These are phyloP conservation scores for Poeciliopsis occidentalis DNA, from an alignment of 2,113 vertebrate species.

Conservation along the genomic window DNA sequence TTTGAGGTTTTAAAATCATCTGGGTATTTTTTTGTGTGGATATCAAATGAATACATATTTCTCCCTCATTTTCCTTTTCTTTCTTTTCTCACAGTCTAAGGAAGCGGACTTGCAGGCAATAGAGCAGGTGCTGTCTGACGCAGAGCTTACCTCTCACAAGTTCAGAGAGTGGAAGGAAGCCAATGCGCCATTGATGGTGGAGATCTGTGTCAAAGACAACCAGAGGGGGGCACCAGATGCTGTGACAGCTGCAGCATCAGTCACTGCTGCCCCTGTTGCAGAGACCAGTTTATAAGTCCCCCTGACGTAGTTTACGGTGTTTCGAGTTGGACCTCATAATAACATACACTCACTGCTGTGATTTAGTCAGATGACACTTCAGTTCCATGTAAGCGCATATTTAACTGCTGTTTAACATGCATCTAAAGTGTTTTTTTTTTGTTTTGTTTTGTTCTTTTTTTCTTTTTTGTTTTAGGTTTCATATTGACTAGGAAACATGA, in stretches of 20 bases:
- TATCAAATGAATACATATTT: not conserved
- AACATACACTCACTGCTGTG: slow-evolving; percentile 27
- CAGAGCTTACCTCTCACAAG: slow-evolving; percentile 83
- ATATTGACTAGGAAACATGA: not conserved
- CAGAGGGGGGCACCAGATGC: slow-evolving; percentile 60
- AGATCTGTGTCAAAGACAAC: slow-evolving; percentile 79
- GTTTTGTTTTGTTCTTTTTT: not conserved
- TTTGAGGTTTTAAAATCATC: not conserved
- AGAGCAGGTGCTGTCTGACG: slow-evolving; percentile 88
- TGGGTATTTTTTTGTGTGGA: no score
- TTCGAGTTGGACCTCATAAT: slow-evolving; percentile 20
- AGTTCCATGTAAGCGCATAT: slow-evolving; percentile 12
- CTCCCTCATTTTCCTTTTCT: not conserved
- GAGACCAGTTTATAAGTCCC: slow-evolving; percentile 74
- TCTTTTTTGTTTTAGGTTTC: not conserved
- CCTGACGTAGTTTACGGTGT: slow-evolving; percentile 11
- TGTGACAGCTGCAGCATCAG: slow-evolving; percentile 40
- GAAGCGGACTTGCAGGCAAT: slow-evolving; percentile 90
- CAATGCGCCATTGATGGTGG: slow-evolving; percentile 87
- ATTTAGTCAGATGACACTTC: slow-evolving; percentile 22
- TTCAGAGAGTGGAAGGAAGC: slow-evolving; percentile 92
- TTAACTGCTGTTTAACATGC: slow-evolving; percentile 32
- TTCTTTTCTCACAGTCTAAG: slow-evolving; percentile 84
- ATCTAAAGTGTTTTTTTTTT: slow-evolving; percentile 26
- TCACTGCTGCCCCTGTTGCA: slow-evolving; percentile 52